These are phyloP conservation scores for Drosophila teissieri DNA, from an alignment of 1,140 invertebrate species.

Conservation along the genomic window DNA sequence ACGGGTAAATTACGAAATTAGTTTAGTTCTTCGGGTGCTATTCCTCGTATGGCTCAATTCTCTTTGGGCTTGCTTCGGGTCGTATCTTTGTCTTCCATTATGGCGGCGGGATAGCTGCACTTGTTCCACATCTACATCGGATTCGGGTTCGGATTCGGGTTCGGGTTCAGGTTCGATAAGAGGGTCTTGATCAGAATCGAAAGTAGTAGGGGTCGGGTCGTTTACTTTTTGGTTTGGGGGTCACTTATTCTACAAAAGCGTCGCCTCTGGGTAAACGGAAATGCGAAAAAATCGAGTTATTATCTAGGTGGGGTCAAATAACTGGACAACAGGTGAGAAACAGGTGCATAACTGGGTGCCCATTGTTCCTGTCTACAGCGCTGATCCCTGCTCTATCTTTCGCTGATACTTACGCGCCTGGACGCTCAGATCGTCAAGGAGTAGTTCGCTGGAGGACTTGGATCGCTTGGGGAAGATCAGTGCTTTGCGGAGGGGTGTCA, in stretches of 20 bases:
- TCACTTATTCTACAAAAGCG: slow-evolving; percentile 66
- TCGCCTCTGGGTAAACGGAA: slow-evolving; percentile 67
- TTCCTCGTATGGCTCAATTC: slow-evolving; percentile 69
- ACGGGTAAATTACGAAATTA: slow-evolving; percentile 47
- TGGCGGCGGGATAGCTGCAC: slow-evolving; percentile 68
- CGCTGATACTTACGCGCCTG: slow-evolving; percentile 79
- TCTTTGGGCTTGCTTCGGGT: slow-evolving; percentile 57
- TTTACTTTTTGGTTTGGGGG: slow-evolving; percentile 2
- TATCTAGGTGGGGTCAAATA: slow-evolving; percentile 13
- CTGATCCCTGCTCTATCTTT: slow-evolving; percentile 59
- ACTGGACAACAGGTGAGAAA: slow-evolving; percentile 43
- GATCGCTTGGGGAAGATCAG: slow-evolving; percentile 74
- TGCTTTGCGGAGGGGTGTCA: slow-evolving; percentile 70
- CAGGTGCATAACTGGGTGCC: slow-evolving; percentile 35
- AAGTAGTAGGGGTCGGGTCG: slow-evolving; percentile 25
- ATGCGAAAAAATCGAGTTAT: slow-evolving; percentile 43
- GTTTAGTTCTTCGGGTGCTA: slow-evolving; percentile 51
- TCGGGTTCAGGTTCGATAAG: slow-evolving; percentile 10
- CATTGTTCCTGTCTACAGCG: slow-evolving; percentile 44
- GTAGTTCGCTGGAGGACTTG: slow-evolving; percentile 73
- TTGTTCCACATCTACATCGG: slow-evolving; percentile 37
- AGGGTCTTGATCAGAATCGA: slow-evolving; percentile 20
- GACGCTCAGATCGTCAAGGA: slow-evolving; percentile 71
- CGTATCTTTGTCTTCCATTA: slow-evolving; percentile 45
- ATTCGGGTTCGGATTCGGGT: slow-evolving; percentile 5